Evolutionary conservation across 2,113 vertebrate species (phyloP).

Genomic region (Zootoca vivipara): DNA sequence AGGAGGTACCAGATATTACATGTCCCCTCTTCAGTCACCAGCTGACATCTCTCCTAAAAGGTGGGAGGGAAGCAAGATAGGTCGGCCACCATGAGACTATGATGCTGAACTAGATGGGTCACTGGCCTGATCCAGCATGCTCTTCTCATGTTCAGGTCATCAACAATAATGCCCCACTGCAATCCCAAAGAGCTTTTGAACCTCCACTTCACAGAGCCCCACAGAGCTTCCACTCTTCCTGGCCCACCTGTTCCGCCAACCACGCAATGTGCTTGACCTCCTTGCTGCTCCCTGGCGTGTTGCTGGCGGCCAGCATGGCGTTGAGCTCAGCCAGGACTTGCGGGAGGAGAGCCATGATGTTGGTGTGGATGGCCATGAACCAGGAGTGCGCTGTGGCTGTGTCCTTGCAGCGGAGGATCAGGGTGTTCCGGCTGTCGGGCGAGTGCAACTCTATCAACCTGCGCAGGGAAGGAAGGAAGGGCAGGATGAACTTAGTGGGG

Average conservation of each 20-base stretch:
- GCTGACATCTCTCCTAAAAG: no score
- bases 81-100: no score
- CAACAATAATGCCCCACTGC: no score
- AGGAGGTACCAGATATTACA: neutral
- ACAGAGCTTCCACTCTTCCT: neutral
- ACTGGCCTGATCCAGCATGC: no score
- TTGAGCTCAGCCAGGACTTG: slow-evolving; percentile 92
- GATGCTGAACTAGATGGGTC: no score
- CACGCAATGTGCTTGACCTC: slow-evolving; percentile 94
- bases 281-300: slow-evolving; percentile 72
- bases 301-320: slow-evolving; percentile 81
- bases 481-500: neutral
- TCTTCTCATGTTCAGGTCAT: neutral
- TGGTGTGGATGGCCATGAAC: slow-evolving; percentile 93
- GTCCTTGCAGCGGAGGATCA: slow-evolving; percentile 94
- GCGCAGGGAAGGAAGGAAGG: slow-evolving; percentile 23
- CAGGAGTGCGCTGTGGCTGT: slow-evolving; percentile 88
- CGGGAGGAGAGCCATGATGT: slow-evolving; percentile 91
- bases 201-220: neutral
- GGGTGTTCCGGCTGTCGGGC: slow-evolving; percentile 90
- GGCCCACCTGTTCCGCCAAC: slow-evolving; percentile 92
- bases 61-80: no score
- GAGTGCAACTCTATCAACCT: slow-evolving; percentile 96
- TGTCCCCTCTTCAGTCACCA: neutral
- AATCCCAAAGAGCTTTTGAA: neutral